phyloP scores from a whole-genome alignment of 2,113 vertebrate genomes.

The Phalacrocorax carbo region DNA sequence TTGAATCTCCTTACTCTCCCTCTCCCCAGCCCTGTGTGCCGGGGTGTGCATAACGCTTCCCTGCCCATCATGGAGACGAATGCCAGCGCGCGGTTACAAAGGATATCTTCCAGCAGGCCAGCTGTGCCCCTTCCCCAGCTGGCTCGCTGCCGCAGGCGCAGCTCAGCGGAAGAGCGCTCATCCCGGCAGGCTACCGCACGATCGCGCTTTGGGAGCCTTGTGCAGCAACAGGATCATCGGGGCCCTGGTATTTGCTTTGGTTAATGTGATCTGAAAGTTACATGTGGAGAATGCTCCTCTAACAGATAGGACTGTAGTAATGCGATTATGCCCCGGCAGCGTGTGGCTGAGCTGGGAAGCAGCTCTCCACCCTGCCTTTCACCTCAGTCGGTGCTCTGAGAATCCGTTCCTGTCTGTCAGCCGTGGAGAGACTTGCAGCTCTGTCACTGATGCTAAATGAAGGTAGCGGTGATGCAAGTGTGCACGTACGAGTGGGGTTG shows the following conservation, averaged over 20 bases:
- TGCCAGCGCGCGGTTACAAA: neutral
- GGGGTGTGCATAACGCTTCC: neutral
- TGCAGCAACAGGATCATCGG: neutral
- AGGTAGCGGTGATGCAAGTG: neutral
- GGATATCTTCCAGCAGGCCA: neutral
- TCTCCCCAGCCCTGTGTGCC: neutral
- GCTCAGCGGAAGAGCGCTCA: neutral
- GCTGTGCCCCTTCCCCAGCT: neutral
- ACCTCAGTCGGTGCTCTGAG: neutral
- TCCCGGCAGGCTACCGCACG: neutral
- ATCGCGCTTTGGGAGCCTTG: neutral
- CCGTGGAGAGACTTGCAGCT: neutral
- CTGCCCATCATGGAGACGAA: neutral
- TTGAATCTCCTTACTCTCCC: neutral
- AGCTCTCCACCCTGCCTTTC: neutral
- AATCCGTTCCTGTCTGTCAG: neutral
- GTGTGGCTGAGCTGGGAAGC: neutral
- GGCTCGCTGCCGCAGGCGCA: neutral
- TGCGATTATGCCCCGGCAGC: neutral
- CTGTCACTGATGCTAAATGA: neutral
- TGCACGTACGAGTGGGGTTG: accelerated
- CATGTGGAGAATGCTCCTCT: neutral
- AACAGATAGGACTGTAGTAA: neutral
- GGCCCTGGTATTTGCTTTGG: neutral
- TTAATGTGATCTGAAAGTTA: neutral